Evolutionary conservation across 2,888 invertebrate genomes (phyloP).

Genomic region (Sarcophaga subvicina): DNA sequence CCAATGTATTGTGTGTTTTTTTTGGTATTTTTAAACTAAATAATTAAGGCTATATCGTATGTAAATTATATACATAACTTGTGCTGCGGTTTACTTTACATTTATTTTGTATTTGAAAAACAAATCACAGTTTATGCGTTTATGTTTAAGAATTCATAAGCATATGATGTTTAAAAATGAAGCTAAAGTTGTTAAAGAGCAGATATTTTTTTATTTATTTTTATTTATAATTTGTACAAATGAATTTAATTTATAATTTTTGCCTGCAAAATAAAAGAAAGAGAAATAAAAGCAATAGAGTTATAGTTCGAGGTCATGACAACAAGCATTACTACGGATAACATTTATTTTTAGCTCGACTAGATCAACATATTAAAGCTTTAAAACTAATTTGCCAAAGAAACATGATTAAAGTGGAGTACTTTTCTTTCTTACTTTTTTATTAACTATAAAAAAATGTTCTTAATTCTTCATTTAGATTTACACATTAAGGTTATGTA

Average conservation of each 20-base stretch:
- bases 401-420: background rate
- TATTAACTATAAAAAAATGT: slow-evolving; percentile 56
- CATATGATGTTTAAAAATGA: slow-evolving; percentile 42
- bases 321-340: slow-evolving; percentile 36
- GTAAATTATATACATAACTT: slow-evolving; percentile 32
- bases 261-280: slow-evolving; percentile 76
- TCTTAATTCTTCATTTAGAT: slow-evolving; percentile 14
- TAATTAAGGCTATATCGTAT: slow-evolving; percentile 24
- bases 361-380: too few species aligned
- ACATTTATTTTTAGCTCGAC: background rate
- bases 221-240: slow-evolving; percentile 4
- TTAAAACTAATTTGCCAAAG: background rate
- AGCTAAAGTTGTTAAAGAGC: background rate
- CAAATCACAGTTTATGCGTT: slow-evolving; percentile 67
- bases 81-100: slow-evolving; percentile 39
- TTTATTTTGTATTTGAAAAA: slow-evolving; percentile 25
- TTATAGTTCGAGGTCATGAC: background rate
- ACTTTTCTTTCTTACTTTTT: slow-evolving; percentile 4
- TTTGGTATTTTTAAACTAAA: background rate
- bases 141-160: slow-evolving; percentile 40
- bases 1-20: slow-evolving; percentile 3
- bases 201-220: too few species aligned
- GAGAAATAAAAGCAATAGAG: slow-evolving; percentile 47
- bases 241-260: slow-evolving; percentile 76
- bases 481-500: slow-evolving; percentile 1